These are phyloP conservation scores for Rhorus exstirpatorius DNA, from an alignment of 2,888 invertebrate species.

Conservation along the genomic window DNA sequence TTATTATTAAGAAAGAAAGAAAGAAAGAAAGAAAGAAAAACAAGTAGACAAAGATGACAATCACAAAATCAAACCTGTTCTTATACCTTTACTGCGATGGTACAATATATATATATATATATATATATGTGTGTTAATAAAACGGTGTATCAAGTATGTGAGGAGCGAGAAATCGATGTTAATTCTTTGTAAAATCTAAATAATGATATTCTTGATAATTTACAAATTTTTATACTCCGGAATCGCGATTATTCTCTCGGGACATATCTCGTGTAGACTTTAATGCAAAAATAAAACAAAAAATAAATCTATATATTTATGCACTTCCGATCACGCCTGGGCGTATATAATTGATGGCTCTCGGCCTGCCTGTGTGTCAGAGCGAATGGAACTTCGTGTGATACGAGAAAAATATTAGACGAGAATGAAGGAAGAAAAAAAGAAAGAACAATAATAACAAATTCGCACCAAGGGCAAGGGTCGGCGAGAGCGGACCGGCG, in stretches of 20 bases:
- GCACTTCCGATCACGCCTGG: too few species aligned
- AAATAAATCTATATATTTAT: not conserved
- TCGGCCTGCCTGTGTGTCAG: too few species aligned
- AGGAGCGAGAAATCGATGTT: not conserved
- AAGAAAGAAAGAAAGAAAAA: not conserved
- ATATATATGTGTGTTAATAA: conserved; percentile 13
- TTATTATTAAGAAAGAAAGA: conserved; percentile 23
- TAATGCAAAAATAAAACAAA: conserved; percentile 24
- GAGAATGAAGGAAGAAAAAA: conserved; percentile 35
- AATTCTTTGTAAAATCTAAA: conserved; percentile 32
- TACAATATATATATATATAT: too few species aligned
- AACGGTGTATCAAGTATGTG: conserved; percentile 8
- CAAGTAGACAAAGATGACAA: not conserved
- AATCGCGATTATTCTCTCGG: conserved; percentile 58
- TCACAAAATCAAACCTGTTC: conserved; percentile 40
- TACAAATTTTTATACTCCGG: conserved; percentile 51
- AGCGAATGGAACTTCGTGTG: too few species aligned
- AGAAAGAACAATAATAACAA: conserved; percentile 56
- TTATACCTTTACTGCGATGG: not conserved
- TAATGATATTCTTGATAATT: conserved; percentile 46
- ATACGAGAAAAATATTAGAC: too few species aligned
- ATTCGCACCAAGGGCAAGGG: conserved; percentile 62
- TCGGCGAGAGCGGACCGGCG: conserved; percentile 50
- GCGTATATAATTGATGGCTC: too few species aligned
- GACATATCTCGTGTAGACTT: conserved; percentile 52